phyloP scores from a whole-genome alignment of 2,113 vertebrate species.

The Megaceryle maxima region DNA sequence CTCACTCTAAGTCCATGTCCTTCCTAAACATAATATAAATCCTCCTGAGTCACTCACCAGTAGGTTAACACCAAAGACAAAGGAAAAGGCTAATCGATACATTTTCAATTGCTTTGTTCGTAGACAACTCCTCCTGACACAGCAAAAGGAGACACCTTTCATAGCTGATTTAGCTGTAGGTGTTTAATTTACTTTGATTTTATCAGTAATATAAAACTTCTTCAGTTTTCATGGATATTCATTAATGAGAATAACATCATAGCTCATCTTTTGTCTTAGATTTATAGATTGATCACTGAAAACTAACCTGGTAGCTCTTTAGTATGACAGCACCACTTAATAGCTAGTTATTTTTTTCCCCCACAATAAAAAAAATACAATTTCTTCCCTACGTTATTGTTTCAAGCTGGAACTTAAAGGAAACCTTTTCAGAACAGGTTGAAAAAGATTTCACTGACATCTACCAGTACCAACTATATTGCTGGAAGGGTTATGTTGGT shows the following conservation, averaged over 20 bases:
- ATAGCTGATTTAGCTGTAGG: neutral
- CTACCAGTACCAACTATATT: neutral
- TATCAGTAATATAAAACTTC: neutral
- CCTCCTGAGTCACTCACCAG: neutral
- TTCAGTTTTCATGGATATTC: constrained; percentile 15
- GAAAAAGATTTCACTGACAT: neutral
- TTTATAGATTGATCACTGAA: constrained; percentile 6
- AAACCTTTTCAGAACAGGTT: neutral
- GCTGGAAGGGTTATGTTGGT: neutral
- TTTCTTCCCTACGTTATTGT: neutral
- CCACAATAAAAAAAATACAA: neutral
- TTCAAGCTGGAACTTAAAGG: neutral
- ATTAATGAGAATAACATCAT: neutral
- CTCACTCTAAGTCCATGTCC: neutral
- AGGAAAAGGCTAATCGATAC: neutral
- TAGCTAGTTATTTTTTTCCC: neutral
- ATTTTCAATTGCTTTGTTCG: neutral
- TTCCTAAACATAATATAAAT: neutral
- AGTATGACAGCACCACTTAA: neutral
- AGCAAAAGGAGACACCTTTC: neutral
- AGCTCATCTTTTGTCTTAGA: constrained; percentile 9
- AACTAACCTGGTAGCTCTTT: neutral
- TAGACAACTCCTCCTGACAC: neutral
- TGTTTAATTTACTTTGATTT: constrained; percentile 7
- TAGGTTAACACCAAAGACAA: neutral